phyloP scores from a whole-genome alignment of 2,113 vertebrate genomes.

The Chaetodon auriga region DNA sequence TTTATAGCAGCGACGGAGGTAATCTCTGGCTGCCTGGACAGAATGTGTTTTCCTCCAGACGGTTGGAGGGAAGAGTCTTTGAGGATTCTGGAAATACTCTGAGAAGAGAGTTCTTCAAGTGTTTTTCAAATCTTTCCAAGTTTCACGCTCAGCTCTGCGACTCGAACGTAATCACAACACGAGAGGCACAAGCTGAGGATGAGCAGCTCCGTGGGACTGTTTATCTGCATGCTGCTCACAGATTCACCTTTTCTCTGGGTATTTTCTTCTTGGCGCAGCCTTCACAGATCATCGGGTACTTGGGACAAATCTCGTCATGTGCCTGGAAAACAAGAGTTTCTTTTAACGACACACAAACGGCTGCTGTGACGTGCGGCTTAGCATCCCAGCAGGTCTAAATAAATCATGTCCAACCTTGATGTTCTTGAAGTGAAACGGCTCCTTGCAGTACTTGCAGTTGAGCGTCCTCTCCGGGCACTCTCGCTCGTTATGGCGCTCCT shows the following conservation, averaged over 20 bases:
- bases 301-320: conserved; percentile 92
- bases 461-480: conserved; percentile 89
- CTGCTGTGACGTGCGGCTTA: background rate
- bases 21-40: background rate
- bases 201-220: background rate
- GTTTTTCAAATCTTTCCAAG: background rate
- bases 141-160: background rate
- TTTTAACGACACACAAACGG: conserved; percentile 3
- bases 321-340: conserved; percentile 80
- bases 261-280: conserved; percentile 95
- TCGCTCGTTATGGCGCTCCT: conserved; percentile 87
- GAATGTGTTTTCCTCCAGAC: background rate
- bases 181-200: background rate
- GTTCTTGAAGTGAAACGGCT: conserved; percentile 84
- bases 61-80: background rate
- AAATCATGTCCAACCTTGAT: conserved; percentile 81
- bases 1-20: background rate
- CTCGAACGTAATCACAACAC: background rate
- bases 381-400: conserved; percentile 12
- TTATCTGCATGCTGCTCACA: background rate
- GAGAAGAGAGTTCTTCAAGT: background rate
- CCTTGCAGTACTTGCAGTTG: conserved; percentile 88
- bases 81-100: background rate
- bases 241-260: conserved; percentile 90
- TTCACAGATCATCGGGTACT: conserved; percentile 93